Percentiles rank a stretch among this genome's conserved stretches.
These are phyloP conservation scores for Trichosurus vulpecula DNA, from an alignment of 2,797 vertebrate species.

Conservation along the genomic window DNA sequence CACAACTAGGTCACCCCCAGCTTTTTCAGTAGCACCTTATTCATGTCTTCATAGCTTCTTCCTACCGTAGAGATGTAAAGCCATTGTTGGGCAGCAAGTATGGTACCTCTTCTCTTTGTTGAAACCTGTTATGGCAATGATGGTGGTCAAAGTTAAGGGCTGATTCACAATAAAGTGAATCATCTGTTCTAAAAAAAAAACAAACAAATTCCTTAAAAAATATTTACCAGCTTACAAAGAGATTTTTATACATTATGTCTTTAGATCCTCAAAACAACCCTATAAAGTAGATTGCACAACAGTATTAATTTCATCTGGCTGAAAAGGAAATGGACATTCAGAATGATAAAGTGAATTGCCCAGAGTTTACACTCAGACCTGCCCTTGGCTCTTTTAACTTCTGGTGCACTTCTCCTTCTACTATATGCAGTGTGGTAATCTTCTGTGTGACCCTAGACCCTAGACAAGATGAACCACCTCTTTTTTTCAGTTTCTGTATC, in stretches of 20 bases:
- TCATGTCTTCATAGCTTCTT: constrained; percentile 38
- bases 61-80: not conserved
- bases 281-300: not conserved
- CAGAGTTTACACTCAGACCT: not conserved
- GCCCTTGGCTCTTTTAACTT: not conserved
- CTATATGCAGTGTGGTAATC: not conserved
- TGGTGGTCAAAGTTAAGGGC: constrained; percentile 38
- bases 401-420: not conserved
- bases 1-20: constrained; percentile 37
- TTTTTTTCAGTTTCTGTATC: not conserved
- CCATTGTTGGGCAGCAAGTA: not conserved
- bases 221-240: not conserved
- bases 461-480: not conserved
- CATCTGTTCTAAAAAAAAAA: constrained; percentile 47
- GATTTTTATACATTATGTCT: not conserved
- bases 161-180: constrained; percentile 70
- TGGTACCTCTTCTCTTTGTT: constrained; percentile 27
- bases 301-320: not conserved
- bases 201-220: too few species aligned
- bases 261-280: not conserved
- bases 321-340: not conserved
- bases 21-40: not conserved
- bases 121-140: constrained; percentile 33
- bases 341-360: not conserved
- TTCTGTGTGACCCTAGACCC: not conserved